A percentile compares a stretch with the other conserved stretches of the same genome.
Evolutionary conservation across 2,113 vertebrate species (phyloP).

Genomic region (Polypterus bichir): DNA sequence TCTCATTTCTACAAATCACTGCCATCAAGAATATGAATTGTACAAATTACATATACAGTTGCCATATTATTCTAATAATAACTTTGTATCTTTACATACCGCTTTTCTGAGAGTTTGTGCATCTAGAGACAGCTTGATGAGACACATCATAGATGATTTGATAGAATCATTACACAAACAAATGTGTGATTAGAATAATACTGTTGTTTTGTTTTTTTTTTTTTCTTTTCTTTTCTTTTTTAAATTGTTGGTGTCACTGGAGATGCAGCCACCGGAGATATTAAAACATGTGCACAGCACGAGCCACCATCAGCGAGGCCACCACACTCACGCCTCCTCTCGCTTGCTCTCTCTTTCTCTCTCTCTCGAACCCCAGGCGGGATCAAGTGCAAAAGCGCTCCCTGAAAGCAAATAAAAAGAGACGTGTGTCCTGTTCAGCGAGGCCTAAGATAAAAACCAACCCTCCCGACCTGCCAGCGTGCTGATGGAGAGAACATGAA

Average conservation of each 20-base stretch:
- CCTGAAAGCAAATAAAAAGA: no score
- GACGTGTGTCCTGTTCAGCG: no score
- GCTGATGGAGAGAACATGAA: no score
- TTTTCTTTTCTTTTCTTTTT: no score
- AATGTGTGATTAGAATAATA: slow-evolving; percentile 21
- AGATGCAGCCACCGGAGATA: no score
- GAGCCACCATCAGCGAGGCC: neutral
- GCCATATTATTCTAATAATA: slow-evolving; percentile 32
- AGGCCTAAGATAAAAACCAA: no score
- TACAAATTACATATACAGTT: slow-evolving; percentile 43
- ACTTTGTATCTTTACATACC: slow-evolving; percentile 46
- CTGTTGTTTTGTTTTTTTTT: neutral
- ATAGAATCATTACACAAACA: slow-evolving; percentile 15
- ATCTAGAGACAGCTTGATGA: slow-evolving; percentile 28
- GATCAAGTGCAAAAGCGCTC: no score
- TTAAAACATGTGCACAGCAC: no score
- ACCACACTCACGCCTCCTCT: slow-evolving; percentile 26
- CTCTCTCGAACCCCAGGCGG: neutral
- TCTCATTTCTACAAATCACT: slow-evolving; percentile 33
- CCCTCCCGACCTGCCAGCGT: no score
- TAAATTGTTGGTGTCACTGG: no score
- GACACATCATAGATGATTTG: slow-evolving; percentile 22
- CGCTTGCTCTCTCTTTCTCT: slow-evolving; percentile 17
- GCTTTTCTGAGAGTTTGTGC: slow-evolving; percentile 37
- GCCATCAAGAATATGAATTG: slow-evolving; percentile 43